Evolutionary conservation across 1,140 invertebrate species (phyloP), one percentile per base, ranked within the genome.

Genomic region (Goniozus legneri): DNA sequence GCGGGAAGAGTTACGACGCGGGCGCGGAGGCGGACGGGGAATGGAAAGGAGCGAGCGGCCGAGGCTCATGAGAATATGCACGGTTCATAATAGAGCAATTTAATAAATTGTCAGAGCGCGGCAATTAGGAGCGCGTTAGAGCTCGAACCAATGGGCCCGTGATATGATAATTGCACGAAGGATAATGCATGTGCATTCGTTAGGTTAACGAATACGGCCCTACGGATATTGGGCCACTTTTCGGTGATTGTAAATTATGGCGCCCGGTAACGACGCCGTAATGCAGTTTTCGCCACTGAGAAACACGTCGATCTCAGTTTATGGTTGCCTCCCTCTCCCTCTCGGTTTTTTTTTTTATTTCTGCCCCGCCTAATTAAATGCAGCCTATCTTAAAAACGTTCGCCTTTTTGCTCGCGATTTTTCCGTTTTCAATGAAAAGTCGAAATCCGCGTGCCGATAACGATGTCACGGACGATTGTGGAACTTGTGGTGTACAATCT

Each of bases 31-130:
- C 30, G 32, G 20, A 15, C 27, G 33, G 3, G 42, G 6, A 12
- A 27, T n/a, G n/a, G n/a, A 27, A 27, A 18, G 32, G 12, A 43
- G 3, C 15, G 12, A 27, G 45, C 52, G 48, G 44, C 6, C 24
- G 6, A 27, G 12, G 52, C 50, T 39, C 48, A 27, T 40, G 44
- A 55, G 44, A 49, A 39, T 27, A 46, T 37, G 45, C n/a, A n/a
- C n/a, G n/a, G n/a, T 44, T 50, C 52, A 47, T 65, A 64, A 68
- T 65, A 66, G 60, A 66, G 65, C 62, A 66, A 66, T 68, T 66
- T 65, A 63, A 56, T 56, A 68, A 66, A 68, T 68, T 64, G 57
- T 53, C 52, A 43, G 4, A 46, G 43, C 41, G 47, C 32, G 44
- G 53, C 56, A 65, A 68, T 66, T 66, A 65, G 58, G 52, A 62